Conservation (phyloP, 2,113 vertebrate species). For the Malurus elegans region DNA sequence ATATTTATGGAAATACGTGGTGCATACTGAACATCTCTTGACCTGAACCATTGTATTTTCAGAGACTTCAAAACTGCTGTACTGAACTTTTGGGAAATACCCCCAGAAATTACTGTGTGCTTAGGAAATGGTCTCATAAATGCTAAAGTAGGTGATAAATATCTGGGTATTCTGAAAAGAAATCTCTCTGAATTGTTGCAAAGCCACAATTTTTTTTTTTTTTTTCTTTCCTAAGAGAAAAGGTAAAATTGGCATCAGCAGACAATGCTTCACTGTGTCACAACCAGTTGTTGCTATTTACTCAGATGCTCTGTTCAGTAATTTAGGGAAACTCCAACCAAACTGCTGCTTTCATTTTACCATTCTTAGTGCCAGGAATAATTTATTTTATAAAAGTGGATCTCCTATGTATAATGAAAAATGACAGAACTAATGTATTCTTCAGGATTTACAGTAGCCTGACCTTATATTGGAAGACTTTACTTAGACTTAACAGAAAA, state of each 20-base stretch:
- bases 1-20: constrained; percentile 23
- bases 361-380: not conserved
- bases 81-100: constrained; percentile 13
- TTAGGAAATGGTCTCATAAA: constrained; percentile 13
- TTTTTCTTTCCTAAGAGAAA: not conserved
- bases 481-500: not conserved
- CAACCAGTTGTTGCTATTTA: not conserved
- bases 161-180: not conserved
- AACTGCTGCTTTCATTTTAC: not conserved
- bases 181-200: not conserved
- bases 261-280: not conserved
- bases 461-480: not conserved
- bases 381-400: not conserved
- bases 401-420: not conserved
- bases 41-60: not conserved
- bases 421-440: not conserved
- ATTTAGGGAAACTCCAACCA: not conserved
- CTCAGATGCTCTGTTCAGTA: not conserved
- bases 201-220: not conserved
- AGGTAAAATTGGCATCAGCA: not conserved
- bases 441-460: not conserved
- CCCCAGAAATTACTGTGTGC: not conserved
- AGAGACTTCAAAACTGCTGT: not conserved
- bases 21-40: not conserved
- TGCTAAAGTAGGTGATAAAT: constrained; percentile 19